Evolutionary conservation across 2,797 vertebrate genomes (phyloP).

Genomic region (Myoxocephalus aenaeus): DNA sequence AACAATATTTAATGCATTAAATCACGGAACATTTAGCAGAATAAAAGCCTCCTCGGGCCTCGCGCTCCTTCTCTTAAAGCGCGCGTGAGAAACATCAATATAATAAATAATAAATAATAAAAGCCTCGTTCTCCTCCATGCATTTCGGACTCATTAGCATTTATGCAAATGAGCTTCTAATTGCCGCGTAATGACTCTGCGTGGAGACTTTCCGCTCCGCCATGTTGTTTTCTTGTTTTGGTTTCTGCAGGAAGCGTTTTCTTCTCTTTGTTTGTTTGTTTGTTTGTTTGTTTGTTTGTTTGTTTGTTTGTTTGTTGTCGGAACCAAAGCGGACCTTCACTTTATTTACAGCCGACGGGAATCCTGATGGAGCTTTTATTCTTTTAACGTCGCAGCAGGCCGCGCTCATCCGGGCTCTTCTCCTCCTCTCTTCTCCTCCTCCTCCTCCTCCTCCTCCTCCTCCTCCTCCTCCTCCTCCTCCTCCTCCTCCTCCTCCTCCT

Average conservation of each 20-base stretch:
- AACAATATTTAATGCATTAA: background rate
- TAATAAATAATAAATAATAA: background rate
- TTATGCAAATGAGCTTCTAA: conserved; percentile 87
- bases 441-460: too few relatives aligned
- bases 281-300: background rate
- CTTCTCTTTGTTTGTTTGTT: background rate
- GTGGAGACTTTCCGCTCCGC: conserved; percentile 80
- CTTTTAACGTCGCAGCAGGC: conserved; percentile 18
- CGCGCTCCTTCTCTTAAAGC: conserved; percentile 29
- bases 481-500: too few relatives aligned
- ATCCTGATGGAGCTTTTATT: too few relatives aligned
- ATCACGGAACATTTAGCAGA: background rate
- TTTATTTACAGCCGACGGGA: too few relatives aligned
- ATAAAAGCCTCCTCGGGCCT: conserved; percentile 55
- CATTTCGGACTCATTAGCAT: conserved; percentile 84
- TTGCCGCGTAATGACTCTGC: conserved; percentile 85
- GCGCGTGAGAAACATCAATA: background rate
- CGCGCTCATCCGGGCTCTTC: conserved; percentile 29
- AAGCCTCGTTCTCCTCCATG: conserved; percentile 63
- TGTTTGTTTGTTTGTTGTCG: background rate
- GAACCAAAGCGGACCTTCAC: conserved; percentile 20
- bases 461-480: too few relatives aligned
- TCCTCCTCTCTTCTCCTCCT: too few relatives aligned
- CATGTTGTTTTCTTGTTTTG: conserved; percentile 73
- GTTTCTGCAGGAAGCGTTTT: conserved; percentile 63